These are phyloP conservation scores for Urocolius indicus DNA, from an alignment of 2,113 vertebrate species.

Conservation along the genomic window DNA sequence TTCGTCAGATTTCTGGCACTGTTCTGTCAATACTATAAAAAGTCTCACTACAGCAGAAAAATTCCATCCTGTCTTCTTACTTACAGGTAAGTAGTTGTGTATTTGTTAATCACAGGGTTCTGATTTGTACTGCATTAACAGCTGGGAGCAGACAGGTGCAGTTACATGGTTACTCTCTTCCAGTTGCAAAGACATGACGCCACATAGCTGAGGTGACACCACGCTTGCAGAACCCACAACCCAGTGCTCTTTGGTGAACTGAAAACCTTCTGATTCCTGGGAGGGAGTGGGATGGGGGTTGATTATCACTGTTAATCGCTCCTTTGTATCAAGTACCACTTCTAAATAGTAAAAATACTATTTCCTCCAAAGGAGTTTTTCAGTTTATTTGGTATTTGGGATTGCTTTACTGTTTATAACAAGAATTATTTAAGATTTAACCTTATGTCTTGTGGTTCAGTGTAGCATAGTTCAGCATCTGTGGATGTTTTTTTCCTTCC, in stretches of 20 bases:
- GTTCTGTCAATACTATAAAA: background rate
- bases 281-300: rapidly evolving
- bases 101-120: background rate
- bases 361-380: background rate
- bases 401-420: background rate
- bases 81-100: background rate
- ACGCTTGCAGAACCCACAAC: background rate
- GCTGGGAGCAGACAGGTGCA: background rate
- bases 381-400: background rate
- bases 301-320: background rate
- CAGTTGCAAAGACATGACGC: background rate
- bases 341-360: background rate
- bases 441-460: background rate
- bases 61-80: background rate
- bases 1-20: background rate
- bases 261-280: background rate
- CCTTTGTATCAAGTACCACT: background rate
- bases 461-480: background rate
- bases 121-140: too few species aligned
- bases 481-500: background rate
- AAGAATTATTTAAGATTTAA: background rate
- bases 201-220: background rate
- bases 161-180: background rate
- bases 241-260: background rate
- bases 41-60: background rate